Evolutionary conservation across 2,888 invertebrate genomes (phyloP).

Genomic region (Himalopsyche kuldschensis): DNA sequence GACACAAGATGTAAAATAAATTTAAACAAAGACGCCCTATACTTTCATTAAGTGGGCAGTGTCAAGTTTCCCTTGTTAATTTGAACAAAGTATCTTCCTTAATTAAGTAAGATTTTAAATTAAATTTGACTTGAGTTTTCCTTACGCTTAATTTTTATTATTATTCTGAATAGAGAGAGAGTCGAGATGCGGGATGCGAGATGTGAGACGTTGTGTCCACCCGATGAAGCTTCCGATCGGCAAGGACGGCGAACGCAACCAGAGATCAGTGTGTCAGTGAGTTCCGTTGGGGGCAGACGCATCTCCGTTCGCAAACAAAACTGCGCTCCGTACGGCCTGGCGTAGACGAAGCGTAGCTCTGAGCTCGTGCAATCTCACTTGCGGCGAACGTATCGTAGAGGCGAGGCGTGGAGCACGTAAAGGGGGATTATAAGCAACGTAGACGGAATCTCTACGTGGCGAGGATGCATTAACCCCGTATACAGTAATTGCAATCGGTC

Average conservation of each 20-base stretch:
- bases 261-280: neutral
- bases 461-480: neutral
- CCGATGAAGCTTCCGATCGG: neutral
- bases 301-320: neutral
- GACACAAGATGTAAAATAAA: no score
- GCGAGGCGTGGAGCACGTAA: neutral
- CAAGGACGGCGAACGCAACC: neutral
- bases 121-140: no score
- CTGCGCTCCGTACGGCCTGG: neutral
- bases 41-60: no score
- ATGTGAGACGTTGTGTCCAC: neutral
- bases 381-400: neutral
- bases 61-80: no score
- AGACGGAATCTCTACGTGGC: neutral
- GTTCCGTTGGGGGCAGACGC: neutral
- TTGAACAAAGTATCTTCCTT: no score
- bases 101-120: no score
- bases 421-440: neutral
- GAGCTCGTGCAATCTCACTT: no score
- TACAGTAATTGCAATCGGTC: neutral
- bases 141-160: no score
- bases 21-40: no score
- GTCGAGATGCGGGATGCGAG: no score
- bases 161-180: no score
- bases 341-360: neutral